Base-by-base conservation (phyloP, 2,113 vertebrate genomes). In the Rhipidura dahli region DNA sequence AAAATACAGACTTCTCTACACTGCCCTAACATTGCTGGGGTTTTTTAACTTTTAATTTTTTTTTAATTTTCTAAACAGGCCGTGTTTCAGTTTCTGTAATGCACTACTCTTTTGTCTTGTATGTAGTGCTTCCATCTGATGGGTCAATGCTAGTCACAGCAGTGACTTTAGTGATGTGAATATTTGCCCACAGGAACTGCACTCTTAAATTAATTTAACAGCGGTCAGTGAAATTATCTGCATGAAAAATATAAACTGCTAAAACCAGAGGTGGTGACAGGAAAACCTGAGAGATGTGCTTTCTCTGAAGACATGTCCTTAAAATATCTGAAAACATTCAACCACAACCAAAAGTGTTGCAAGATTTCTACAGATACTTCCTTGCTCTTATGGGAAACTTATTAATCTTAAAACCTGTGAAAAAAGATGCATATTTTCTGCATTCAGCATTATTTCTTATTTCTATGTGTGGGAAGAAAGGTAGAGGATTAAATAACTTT, bases 371-470 rank as follows among this genome's bases (percentile, higher is more conserved):
- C 47, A 56, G 35, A 72, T 83, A 16, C 4, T 81, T 78, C 27
- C 15, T 75, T 81, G 56, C 37, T 81, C 35, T 77, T 63, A 35
- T 93, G 86, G 80, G 72, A 94, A 95, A 81, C 10, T 22, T 80
- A 3, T 70, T 86, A 17, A 11, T 73, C 72, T 66, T 39, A 66
- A 80, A 93, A 88, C 69, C 71, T 45, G n/a, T 87, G 91, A 49
- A 83, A 83, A 86, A 94, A 90, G n/a, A 70, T 59, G 30, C 18
- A 2, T 28, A 17, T 94, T 92, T 95, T 19, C n/a, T 35, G 28
- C 4, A 4, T 89, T 83, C 44, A 73, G 69, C 51, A 42, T 92
- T 40, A 87, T 63, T 89, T 83, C 11, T 5, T 56, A 61, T 33
- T 87, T 89, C 69, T 66, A 1, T 1, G 1, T 68, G 56, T 13